Base-by-base conservation (phyloP, 2,113 vertebrate genomes). In the Rissa tridactyla region DNA sequence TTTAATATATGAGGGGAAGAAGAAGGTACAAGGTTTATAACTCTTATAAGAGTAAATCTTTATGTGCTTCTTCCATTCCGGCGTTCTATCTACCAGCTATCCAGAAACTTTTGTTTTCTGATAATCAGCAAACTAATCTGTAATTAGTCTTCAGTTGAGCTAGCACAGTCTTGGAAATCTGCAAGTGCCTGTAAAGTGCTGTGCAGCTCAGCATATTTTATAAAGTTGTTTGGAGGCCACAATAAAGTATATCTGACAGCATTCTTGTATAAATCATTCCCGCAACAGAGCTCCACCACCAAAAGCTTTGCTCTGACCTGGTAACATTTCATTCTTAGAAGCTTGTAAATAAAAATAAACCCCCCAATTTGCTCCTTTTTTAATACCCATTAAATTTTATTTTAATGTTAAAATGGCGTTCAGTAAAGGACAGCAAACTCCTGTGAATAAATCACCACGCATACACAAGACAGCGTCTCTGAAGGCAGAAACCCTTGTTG, bases 341-440 rank as follows among this genome's bases (percentile, higher is more conserved):
- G 57, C 76, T 27, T 75, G 57, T 92, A 89, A 94, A 96, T 96
- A 80, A 92, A 86, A 81, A 54, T 27, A 72, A 81, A 57, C 15
- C 0, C 8, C 11, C 8, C 25, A 13, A 40, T 78, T 75, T 22
- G 0, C 13, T 68, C 20, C 34, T 70, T 80, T 93, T 72, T 70
- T 46, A 88, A 75, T 36, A 46, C 13, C 19, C 26, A 46, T 82
- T 96, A 75, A 34, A 82, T 65, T 92, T 88, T 68, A 72, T 46
- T 92, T 65, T 60, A 65, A 68, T 5, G 6, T 73, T 47, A 73
- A 77, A 92, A 58, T 77, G 61, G 12, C n/a, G 52, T 71, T 92
- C 52, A 70, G 46, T 40, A 76, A 79, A 84, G 77, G 76, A 82
- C 21, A 68, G 68, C 25, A 82, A 88, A 40, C 40, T 42, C n/a